Percentiles rank a stretch among this genome's conserved stretches.
Evolutionary conservation across 1,140 invertebrate genomes (phyloP).

Genomic region (Lutraria rhynchaena): DNA sequence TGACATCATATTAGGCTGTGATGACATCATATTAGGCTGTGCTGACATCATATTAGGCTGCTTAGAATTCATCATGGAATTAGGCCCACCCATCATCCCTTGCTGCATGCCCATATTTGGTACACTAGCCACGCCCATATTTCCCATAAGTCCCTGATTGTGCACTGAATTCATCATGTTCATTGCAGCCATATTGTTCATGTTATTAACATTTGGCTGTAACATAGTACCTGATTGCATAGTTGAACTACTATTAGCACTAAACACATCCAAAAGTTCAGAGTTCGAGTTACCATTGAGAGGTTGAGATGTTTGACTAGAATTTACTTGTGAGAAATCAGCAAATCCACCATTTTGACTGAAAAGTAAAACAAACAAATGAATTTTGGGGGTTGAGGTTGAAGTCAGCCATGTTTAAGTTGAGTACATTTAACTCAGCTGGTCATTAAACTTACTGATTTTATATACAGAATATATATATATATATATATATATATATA

Average conservation of each 20-base stretch:
- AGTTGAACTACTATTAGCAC: conserved; percentile 16
- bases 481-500: no score
- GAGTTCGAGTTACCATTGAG: conserved; percentile 25
- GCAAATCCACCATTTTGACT: conserved; percentile 60
- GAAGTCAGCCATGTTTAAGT: no score
- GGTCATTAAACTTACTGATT: no score
- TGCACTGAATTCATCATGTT: conserved; percentile 35
- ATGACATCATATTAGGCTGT: conserved; percentile 49
- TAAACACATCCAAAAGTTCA: conserved; percentile 56
- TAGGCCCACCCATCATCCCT: conserved; percentile 12
- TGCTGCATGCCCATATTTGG: conserved; percentile 34
- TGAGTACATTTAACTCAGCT: no score
- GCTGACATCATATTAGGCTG: conserved; percentile 42
- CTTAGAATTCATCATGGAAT: conserved; percentile 17
- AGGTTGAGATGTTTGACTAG: conserved; percentile 37
- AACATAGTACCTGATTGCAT: conserved; percentile 39
- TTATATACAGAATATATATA: no score
- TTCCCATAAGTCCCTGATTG: conserved; percentile 56
- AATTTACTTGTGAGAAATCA: conserved; percentile 39
- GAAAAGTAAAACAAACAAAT: conserved; percentile 11
- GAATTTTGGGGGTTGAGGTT: no score
- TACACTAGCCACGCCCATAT: not conserved
- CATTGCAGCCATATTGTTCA: conserved; percentile 29
- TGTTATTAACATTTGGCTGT: conserved; percentile 21
- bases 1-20: conserved; percentile 33